phyloP scores from a whole-genome alignment of 2,113 vertebrate species.

The Panthera tigris region DNA sequence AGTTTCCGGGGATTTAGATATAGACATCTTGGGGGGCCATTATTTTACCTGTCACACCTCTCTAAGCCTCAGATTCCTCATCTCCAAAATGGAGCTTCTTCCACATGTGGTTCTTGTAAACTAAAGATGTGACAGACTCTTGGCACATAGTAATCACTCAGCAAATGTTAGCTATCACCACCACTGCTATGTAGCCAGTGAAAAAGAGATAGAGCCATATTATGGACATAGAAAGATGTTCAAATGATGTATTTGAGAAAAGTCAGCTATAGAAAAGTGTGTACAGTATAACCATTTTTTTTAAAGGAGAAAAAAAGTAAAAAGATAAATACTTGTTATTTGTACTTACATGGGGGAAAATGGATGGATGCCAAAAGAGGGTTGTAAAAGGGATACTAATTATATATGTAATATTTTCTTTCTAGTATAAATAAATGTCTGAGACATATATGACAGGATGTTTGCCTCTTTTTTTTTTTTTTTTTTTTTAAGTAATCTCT shows the following conservation, averaged over 20 bases:
- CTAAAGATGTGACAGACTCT: not conserved
- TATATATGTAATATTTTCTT: not conserved
- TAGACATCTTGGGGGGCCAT: not conserved
- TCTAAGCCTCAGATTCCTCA: not conserved
- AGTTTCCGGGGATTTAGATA: not conserved
- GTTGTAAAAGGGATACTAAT: not conserved
- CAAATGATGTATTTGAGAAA: not conserved
- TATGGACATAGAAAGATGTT: not conserved
- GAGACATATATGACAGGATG: not conserved
- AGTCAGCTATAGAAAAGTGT: not conserved
- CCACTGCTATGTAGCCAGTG: not conserved
- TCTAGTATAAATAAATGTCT: not conserved
- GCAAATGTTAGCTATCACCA: not conserved
- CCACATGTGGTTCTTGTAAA: not conserved
- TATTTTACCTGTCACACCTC: not conserved
- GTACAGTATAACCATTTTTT: not conserved
- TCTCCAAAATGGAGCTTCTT: not conserved
- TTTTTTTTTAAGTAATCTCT: not conserved
- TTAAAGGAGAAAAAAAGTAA: not conserved
- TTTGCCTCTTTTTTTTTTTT: not conserved
- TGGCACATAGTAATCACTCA: not conserved
- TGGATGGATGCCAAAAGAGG: not conserved
- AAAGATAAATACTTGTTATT: not conserved
- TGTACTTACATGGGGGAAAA: not conserved
- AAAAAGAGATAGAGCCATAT: not conserved